Base-by-base conservation (phyloP, 2,888 invertebrate species). In the Troglohyphantes excavatus region DNA sequence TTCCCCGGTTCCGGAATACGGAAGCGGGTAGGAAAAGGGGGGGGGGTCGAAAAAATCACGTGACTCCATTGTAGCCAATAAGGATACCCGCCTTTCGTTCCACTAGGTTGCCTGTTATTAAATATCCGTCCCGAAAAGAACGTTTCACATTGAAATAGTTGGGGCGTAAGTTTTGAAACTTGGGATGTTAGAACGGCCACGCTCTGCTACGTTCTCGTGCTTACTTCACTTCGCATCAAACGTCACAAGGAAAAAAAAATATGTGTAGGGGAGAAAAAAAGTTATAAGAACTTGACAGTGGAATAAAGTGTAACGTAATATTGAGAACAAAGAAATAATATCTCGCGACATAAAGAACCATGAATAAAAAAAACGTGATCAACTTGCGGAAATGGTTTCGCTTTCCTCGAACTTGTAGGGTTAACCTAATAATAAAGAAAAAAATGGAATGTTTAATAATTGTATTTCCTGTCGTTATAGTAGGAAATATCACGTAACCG, bases 151-250 rank as follows among this genome's bases (percentile, higher is more conserved):
- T 75, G 84, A 67, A 84, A 84, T 65, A 75, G 75, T 75, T 84
- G 84, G 75, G 61, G 84, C 84, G 84, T 65, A 75, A 84, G 75
- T 84, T 84, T 84, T 84, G 73, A 75, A 67, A 75, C 75, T 75
- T 53, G 46, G 72, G 67, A 75, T 84, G 84, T 67, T 67, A 75
- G 67, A 43, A 33, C n/a, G 23, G 26, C 21, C 63, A 84, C 67
- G 84, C 67, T 84, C 75, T 75, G 67, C 63, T 84, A 39, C 46
- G 65, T 67, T 67, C 29, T 46, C 67, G 65, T 75, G 75, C 67
- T 84, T 53, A 75, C 75, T 84, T 75, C 84, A 53, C 84, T 84
- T 67, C 65, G 46, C 53, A 84, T 84, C 75, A 53, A 67, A 84
- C 53, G 70, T 82, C 82, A 72, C 53, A 68, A 63, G 72, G 61